Evolutionary conservation across 2,113 vertebrate species (phyloP).

Genomic region (Hyla sarda): DNA sequence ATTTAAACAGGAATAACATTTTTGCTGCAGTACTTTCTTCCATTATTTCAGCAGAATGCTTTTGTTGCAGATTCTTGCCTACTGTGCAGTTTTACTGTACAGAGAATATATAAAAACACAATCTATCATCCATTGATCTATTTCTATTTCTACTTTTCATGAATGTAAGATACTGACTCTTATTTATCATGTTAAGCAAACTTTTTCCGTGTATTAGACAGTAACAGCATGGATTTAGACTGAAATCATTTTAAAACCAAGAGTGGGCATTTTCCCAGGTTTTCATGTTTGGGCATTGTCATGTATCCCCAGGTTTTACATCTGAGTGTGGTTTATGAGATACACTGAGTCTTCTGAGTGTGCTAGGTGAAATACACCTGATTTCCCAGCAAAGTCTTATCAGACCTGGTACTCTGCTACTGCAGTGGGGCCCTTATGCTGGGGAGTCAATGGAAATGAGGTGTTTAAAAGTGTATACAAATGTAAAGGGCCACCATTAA

Average conservation of each 20-base stretch:
- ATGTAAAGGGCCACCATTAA: not conserved
- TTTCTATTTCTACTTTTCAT: not conserved
- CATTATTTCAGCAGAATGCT: slow-evolving; percentile 23
- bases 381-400: not conserved
- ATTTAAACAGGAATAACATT: slow-evolving; percentile 19
- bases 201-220: slow-evolving; percentile 16
- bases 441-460: too few relatives aligned
- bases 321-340: not conserved
- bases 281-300: not conserved
- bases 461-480: not conserved
- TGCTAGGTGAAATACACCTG: not conserved
- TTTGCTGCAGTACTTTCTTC: slow-evolving; percentile 21
- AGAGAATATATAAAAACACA: not conserved
- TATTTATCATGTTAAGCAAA: not conserved
- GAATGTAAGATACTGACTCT: not conserved
- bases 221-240: not conserved
- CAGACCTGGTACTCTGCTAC: too few relatives aligned
- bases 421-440: too few relatives aligned
- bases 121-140: not conserved
- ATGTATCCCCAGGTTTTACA: not conserved
- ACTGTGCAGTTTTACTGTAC: slow-evolving; percentile 16
- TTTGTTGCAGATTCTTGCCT: not conserved
- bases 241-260: slow-evolving; percentile 20
- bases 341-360: not conserved
- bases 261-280: slow-evolving; percentile 47